Conservation (phyloP, 1,140 invertebrate species). For the Anadara kagoshimensis region DNA sequence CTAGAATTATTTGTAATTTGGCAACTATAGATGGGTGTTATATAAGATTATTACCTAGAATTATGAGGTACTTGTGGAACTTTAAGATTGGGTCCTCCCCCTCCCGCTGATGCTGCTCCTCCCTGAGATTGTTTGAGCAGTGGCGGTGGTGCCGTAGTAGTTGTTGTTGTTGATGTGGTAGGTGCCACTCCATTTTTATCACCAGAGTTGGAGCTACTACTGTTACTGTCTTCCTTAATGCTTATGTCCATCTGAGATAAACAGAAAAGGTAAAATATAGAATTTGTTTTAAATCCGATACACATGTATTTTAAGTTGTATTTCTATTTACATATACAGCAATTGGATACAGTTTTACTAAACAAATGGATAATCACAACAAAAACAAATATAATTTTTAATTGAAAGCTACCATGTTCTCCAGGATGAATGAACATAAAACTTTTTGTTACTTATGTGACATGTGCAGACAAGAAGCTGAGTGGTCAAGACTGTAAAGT, state of each 20-base stretch:
- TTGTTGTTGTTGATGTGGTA: not conserved
- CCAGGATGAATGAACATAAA: no score
- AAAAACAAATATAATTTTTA: no score
- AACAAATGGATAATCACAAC: no score
- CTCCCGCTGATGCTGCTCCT: constrained; percentile 10
- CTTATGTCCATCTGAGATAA: constrained; percentile 51
- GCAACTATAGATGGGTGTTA: not conserved
- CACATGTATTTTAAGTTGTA: not conserved
- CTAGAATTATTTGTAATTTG: constrained; percentile 26
- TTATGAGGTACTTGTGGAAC: constrained; percentile 33
- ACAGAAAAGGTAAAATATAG: not conserved
- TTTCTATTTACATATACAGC: not conserved
- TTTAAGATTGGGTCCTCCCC: not conserved
- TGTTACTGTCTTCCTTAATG: constrained; percentile 41
- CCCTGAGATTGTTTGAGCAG: constrained; percentile 58
- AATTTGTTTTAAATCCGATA: not conserved
- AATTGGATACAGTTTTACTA: not conserved
- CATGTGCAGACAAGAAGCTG: no score
- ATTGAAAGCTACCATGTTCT: no score
- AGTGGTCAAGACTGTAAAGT: no score
- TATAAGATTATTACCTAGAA: constrained; percentile 27
- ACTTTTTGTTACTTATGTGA: no score
- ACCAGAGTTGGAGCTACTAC: constrained; percentile 14
- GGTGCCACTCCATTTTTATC: constrained; percentile 10
- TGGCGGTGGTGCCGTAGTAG: constrained; percentile 50